Base-by-base conservation (phyloP, 1,140 invertebrate species). In the Agraylea sexmaculata region DNA sequence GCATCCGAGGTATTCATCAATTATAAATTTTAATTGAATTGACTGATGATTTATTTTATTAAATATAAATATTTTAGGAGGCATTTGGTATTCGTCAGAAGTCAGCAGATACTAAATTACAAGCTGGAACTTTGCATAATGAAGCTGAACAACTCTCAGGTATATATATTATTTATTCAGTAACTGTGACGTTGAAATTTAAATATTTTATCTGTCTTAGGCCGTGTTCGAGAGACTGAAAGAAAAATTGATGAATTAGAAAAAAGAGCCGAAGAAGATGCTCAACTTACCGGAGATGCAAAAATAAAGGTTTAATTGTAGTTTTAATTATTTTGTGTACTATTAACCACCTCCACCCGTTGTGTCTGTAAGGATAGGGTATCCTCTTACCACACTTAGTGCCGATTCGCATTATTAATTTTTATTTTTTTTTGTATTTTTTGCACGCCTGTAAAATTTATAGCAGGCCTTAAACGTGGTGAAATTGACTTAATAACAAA, bases 201-300 rank as follows among this genome's bases (percentile, higher is more conserved):
- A 36, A 11, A 36, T 15, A 17, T 6, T 15, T 16, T 5, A 25
- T 30, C 19, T 31, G 28, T 16, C 19, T 23, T 55, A 46, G 69
- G 68, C 7, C 70, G 83, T 28, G 79, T 94, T 0, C 70, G 74
- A 21, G 71, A 73, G 16, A 85, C 84, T 0, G 77, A 78, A 29
- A 65, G 69, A 12, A 70, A 78, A 53, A 75, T 93, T 22, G 65
- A 71, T 21, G 65, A 77, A 15, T 68, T 86, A 21, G 81, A 88
- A 53, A 66, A 73, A n/a, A 73, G 82, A 54, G 82, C 83, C 10
- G 68, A 63, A 19, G 71, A 77, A 43, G 87, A 93, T 51, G 74
- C 77, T 38, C 71, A 76, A 37, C 59, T 82, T 1, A 85, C 82
- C 1, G 70, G 73, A 41, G 74, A 85, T 59, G 80, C 84, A 52